Conservation (phyloP, 1,140 invertebrate species). For the Habropoda laboriosa region DNA sequence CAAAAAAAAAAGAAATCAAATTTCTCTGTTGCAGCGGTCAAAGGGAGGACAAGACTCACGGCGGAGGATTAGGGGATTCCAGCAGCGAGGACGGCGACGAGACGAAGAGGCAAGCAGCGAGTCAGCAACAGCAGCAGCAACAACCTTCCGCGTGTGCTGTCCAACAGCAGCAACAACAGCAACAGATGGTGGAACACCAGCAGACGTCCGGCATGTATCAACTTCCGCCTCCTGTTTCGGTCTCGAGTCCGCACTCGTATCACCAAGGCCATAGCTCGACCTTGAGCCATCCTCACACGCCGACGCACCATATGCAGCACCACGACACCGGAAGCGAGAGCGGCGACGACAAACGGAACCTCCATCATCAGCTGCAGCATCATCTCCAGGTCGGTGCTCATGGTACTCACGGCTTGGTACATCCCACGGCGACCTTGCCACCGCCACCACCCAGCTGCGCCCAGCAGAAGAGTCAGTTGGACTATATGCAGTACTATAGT, state of each 20-base stretch:
- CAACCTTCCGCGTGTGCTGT: conserved; percentile 71
- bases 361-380: conserved; percentile 79
- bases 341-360: conserved; percentile 79
- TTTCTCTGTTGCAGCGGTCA: conserved; percentile 71
- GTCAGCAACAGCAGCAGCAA: conserved; percentile 63
- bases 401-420: conserved; percentile 75
- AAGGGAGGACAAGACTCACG: conserved; percentile 78
- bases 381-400: conserved; percentile 76
- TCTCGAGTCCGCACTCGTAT: conserved; percentile 79
- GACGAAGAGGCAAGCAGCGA: conserved; percentile 70
- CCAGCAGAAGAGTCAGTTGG: conserved; percentile 79
- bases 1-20: not conserved
- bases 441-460: conserved; percentile 78
- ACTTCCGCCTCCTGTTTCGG: conserved; percentile 79
- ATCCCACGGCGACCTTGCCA: conserved; percentile 78
- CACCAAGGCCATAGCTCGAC: conserved; percentile 75
- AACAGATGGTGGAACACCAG: conserved; percentile 75
- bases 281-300: conserved; percentile 75
- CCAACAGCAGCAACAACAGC: conserved; percentile 73
- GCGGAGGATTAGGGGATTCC: conserved; percentile 74
- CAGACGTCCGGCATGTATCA: conserved; percentile 81
- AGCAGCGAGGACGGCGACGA: conserved; percentile 81
- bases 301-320: conserved; percentile 79
- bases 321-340: conserved; percentile 80
- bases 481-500: conserved; percentile 80